Base-by-base conservation (phyloP, 2,797 vertebrate genomes). In the Pantherophis alleghaniensis region DNA sequence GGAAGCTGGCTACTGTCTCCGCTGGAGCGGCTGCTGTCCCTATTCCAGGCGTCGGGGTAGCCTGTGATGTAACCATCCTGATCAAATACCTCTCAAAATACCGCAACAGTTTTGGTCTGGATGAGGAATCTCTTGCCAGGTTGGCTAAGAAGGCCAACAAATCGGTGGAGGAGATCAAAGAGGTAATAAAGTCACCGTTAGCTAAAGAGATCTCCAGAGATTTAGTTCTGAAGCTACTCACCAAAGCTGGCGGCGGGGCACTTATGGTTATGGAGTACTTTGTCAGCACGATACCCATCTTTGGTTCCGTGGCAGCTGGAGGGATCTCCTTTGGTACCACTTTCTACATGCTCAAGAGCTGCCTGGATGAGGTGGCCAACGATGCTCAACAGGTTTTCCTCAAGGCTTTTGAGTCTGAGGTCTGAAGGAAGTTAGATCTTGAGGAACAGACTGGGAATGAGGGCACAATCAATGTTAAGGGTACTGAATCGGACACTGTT, bases 61-160 rank as follows among this genome's bases (percentile, higher is more conserved):
- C 0, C 0, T 95, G 95, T 0, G 96, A 96, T 91, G 88, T 96
- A 4, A 0, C 14, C 10, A 91, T 93, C 9, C 92, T 98, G 59
- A n/a, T 93, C 13, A 37, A 1, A 1, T 83, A 95, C 24, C 69
- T 96, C 42, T 88, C 94, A 7, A 92, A n/a, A 18, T 97, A 96
- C 92, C 91, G 83, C n/a, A 26, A 32, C 32, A 95, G 91, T 55
- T 94, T 97, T 0, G 95, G 97, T 86, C 93, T 97, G 55, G 97
- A 97, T 89, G 74, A 96, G 5, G 53, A 32, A 4, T 96, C 96
- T 0, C 95, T 97, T 0, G 1, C 86, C 59, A 95, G 42, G 69
- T 90, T 97, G 59, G 95, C 95, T 1, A 55, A 94, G 32, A 95
- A 89, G 66, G 94, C 57, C 0, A 93, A 88, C 6, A 94, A 96